These are phyloP conservation scores for Phocoena sinus DNA, from an alignment of 2,113 vertebrate genomes.

Conservation along the genomic window DNA sequence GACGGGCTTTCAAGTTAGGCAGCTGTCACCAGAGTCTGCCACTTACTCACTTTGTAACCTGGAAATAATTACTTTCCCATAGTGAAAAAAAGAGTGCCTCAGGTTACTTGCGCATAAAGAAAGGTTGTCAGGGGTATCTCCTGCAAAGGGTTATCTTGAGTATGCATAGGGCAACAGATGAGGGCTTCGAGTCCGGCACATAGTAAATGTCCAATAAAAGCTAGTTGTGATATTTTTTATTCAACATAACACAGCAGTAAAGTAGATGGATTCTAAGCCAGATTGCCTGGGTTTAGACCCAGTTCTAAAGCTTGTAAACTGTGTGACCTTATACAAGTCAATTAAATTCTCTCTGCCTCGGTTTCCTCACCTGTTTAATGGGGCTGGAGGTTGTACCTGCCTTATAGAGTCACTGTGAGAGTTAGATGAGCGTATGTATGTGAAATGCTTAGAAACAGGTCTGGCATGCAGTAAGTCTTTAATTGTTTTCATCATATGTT, in stretches of 20 bases:
- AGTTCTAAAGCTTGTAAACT: background rate
- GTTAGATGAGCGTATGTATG: background rate
- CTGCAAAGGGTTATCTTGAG: background rate
- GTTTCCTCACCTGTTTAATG: background rate
- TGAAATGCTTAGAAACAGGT: background rate
- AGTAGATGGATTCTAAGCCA: background rate
- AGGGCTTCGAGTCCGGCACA: background rate
- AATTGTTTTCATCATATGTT: background rate
- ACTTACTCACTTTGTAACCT: background rate
- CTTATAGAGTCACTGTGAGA: background rate
- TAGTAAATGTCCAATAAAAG: background rate
- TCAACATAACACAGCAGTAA: background rate
- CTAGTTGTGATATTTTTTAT: background rate
- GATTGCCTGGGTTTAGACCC: background rate
- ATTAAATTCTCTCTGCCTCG: constrained; percentile 12
- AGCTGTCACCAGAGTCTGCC: background rate
- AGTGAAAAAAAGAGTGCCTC: background rate
- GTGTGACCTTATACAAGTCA: background rate
- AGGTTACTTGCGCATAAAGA: background rate
- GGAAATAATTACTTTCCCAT: background rate
- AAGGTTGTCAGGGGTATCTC: background rate
- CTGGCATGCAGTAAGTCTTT: background rate
- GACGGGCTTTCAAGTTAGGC: background rate
- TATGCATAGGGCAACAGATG: background rate
- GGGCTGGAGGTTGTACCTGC: background rate